Evolutionary conservation across 2,888 invertebrate species (phyloP).

Genomic region (Capitulum mitella): DNA sequence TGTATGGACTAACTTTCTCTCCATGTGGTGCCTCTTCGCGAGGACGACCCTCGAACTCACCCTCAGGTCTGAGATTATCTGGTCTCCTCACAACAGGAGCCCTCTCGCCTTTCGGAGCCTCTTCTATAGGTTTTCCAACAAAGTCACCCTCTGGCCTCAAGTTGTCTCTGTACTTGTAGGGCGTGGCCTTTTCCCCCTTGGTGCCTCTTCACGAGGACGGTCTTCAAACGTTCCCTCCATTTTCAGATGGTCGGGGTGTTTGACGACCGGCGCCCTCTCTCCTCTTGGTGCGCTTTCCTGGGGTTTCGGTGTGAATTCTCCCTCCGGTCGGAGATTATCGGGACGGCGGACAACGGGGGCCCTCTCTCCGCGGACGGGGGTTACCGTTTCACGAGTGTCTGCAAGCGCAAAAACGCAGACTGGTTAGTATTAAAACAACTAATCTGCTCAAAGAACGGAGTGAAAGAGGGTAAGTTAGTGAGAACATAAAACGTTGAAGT

Average conservation of each 20-base stretch:
- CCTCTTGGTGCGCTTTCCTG: constrained; percentile 40
- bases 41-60: too few relatives aligned
- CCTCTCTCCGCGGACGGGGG: neutral
- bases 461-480: too few relatives aligned
- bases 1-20: too few relatives aligned
- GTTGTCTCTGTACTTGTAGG: too few relatives aligned
- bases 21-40: too few relatives aligned
- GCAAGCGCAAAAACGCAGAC: neutral
- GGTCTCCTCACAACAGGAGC: neutral
- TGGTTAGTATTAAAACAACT: too few relatives aligned
- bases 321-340: neutral
- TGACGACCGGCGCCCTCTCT: constrained; percentile 40
- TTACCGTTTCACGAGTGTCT: neutral
- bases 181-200: too few relatives aligned
- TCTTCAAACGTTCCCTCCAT: too few relatives aligned
- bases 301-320: neutral
- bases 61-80: neutral
- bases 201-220: too few relatives aligned
- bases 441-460: too few relatives aligned
- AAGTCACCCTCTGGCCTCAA: neutral
- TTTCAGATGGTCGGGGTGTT: constrained; percentile 39
- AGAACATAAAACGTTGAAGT: too few relatives aligned
- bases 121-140: neutral
- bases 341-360: neutral
- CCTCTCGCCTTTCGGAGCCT: neutral